Evolutionary conservation across 2,888 invertebrate species (phyloP).

Genomic region (Flexamia atlantica): DNA sequence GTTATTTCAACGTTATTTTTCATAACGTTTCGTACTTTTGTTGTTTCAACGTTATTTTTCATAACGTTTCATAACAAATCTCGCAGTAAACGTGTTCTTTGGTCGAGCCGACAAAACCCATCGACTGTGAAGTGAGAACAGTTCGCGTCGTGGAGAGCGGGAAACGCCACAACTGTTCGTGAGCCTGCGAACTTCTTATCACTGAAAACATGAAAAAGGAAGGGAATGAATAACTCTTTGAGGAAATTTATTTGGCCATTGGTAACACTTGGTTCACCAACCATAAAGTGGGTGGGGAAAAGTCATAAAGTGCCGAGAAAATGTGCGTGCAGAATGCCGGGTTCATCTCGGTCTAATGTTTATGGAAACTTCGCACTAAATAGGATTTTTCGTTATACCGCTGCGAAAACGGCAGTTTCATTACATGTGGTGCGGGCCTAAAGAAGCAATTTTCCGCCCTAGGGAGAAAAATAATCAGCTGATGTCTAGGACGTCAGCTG

Average conservation of each 20-base stretch:
- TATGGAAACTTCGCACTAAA: too few species aligned
- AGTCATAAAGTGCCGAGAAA: slow-evolving; percentile 7
- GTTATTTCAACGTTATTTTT: too few species aligned
- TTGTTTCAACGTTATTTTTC: too few species aligned
- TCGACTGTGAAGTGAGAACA: slow-evolving; percentile 3
- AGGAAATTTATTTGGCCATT: slow-evolving; percentile 38
- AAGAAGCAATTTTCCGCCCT: too few species aligned
- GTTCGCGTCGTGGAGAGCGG: slow-evolving; percentile 24
- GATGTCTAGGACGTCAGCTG: too few species aligned
- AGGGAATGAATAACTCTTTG: slow-evolving; percentile 35
- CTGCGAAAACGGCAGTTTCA: too few species aligned
- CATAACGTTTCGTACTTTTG: too few species aligned
- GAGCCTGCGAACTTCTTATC: slow-evolving; percentile 9
- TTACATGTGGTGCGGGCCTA: too few species aligned
- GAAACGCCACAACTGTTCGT: slow-evolving; percentile 3
- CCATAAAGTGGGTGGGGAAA: slow-evolving; percentile 19
- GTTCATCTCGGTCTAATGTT: slow-evolving; percentile 15
- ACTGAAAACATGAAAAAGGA: slow-evolving; percentile 41
- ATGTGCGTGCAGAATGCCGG: slow-evolving; percentile 11
- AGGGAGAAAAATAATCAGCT: too few species aligned
- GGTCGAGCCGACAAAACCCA: background rate
- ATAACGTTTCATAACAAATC: too few species aligned
- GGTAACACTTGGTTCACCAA: slow-evolving; percentile 43
- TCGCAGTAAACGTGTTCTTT: too few species aligned
- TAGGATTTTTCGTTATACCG: too few species aligned